Evolutionary conservation across 2,113 vertebrate species (phyloP).

Genomic region (Oostethus manadensis): DNA sequence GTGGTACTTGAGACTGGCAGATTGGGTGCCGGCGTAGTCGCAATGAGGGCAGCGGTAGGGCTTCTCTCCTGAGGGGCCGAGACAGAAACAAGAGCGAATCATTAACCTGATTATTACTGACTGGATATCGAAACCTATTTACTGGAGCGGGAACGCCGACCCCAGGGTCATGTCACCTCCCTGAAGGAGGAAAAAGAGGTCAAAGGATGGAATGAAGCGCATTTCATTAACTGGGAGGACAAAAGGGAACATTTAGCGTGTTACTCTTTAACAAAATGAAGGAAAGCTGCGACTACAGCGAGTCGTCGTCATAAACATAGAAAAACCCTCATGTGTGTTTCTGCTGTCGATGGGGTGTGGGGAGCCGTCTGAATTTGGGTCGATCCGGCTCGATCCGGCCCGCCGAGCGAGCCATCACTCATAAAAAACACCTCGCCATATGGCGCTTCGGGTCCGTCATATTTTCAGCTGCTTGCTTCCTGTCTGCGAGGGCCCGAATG

Average conservation of each 20-base stretch:
- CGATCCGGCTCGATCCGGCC: constrained; percentile 66
- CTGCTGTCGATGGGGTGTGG: constrained; percentile 9
- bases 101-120: constrained; percentile 72
- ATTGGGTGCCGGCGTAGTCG: constrained; percentile 97
- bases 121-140: constrained; percentile 67
- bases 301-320: constrained; percentile 22
- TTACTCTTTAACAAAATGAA: constrained; percentile 17
- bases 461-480: constrained; percentile 67
- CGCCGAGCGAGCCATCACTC: constrained; percentile 72
- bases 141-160: constrained; percentile 65
- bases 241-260: constrained; percentile 27
- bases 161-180: constrained; percentile 71
- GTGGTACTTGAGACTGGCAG: constrained; percentile 96
- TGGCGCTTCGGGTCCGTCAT: constrained; percentile 72
- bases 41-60: constrained; percentile 98
- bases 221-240: constrained; percentile 47
- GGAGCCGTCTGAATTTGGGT: constrained; percentile 62
- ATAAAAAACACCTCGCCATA: constrained; percentile 73
- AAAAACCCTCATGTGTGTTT: constrained; percentile 18
- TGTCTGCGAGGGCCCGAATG: too few species aligned
- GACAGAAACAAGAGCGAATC: constrained; percentile 57
- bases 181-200: constrained; percentile 66
- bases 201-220: constrained; percentile 50
- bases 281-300: background rate
- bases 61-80: constrained; percentile 85